A percentile compares a stretch with the other conserved stretches of the same genome.
phyloP scores from a whole-genome alignment of 1,140 invertebrate species.

The Pseudobourletiella spinata region DNA sequence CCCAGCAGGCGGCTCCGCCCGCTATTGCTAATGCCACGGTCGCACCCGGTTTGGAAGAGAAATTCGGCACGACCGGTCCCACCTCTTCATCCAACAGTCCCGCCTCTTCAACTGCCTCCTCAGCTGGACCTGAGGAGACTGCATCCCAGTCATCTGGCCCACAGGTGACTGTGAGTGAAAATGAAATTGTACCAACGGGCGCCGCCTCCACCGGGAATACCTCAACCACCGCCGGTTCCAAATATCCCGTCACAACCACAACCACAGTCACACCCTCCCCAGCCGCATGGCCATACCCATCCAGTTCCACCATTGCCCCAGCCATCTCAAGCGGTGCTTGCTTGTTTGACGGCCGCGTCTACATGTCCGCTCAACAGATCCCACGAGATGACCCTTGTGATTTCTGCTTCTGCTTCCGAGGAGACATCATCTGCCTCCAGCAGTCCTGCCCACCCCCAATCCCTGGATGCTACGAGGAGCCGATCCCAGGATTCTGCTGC shows the following conservation, averaged over 20 bases:
- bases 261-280: slow-evolving; percentile 31
- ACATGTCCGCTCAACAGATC: slow-evolving; percentile 88
- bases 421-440: slow-evolving; percentile 89
- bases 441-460: slow-evolving; percentile 91
- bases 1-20: not conserved
- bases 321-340: slow-evolving; percentile 78
- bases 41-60: not conserved
- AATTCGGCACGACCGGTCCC: not conserved
- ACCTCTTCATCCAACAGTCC: not conserved
- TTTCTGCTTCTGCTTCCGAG: slow-evolving; percentile 94
- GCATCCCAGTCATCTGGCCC: not conserved
- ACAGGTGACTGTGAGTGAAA: not conserved
- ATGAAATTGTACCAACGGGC: not conserved
- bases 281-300: slow-evolving; percentile 32
- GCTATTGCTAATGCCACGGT: not conserved
- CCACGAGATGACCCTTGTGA: slow-evolving; percentile 87
- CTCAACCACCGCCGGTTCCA: slow-evolving; percentile 5
- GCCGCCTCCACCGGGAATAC: not conserved
- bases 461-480: slow-evolving; percentile 77
- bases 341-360: slow-evolving; percentile 80
- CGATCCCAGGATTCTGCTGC: slow-evolving; percentile 87
- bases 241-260: slow-evolving; percentile 33
- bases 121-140: not conserved
- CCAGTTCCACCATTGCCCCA: slow-evolving; percentile 15
- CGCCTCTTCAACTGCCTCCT: slow-evolving; percentile 1